Conservation (phyloP, 2,113 vertebrate genomes). For the Copsychus sechellarum region DNA sequence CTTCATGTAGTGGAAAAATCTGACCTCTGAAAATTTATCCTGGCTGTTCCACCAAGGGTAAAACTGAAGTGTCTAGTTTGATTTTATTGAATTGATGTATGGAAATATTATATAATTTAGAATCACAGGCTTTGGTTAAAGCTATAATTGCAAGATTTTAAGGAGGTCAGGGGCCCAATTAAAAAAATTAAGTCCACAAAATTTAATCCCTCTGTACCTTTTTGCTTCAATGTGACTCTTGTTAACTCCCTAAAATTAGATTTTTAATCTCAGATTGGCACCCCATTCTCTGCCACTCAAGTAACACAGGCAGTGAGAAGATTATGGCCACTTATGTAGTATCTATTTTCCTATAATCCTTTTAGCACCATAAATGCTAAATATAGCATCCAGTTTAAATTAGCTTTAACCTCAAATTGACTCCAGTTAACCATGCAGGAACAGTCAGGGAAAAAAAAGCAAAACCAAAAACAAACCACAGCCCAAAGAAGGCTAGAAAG, state of each 20-base stretch:
- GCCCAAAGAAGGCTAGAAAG: neutral
- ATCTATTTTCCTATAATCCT: conserved; percentile 65
- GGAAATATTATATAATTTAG: neutral
- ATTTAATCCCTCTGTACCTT: conserved; percentile 27
- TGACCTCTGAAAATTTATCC: neutral
- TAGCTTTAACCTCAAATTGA: conserved; percentile 10
- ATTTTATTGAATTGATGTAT: neutral
- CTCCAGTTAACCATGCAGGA: neutral
- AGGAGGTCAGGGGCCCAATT: neutral
- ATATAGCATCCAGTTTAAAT: conserved; percentile 36
- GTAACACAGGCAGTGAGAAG: conserved; percentile 54
- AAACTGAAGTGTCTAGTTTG: neutral
- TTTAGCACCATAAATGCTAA: conserved; percentile 60
- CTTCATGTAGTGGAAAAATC: neutral
- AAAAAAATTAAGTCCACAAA: conserved; percentile 12
- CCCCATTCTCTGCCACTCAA: conserved; percentile 37
- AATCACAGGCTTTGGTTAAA: neutral
- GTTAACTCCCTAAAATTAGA: conserved; percentile 64
- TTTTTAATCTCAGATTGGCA: conserved; percentile 65
- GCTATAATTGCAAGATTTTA: neutral
- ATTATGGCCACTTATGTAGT: conserved; percentile 56
- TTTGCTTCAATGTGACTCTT: conserved; percentile 34
- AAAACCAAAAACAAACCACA: neutral
- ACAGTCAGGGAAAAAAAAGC: neutral
- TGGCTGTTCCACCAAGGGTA: neutral